phyloP scores from a whole-genome alignment of 2,113 vertebrate species.

The Lampris megalopsis region DNA sequence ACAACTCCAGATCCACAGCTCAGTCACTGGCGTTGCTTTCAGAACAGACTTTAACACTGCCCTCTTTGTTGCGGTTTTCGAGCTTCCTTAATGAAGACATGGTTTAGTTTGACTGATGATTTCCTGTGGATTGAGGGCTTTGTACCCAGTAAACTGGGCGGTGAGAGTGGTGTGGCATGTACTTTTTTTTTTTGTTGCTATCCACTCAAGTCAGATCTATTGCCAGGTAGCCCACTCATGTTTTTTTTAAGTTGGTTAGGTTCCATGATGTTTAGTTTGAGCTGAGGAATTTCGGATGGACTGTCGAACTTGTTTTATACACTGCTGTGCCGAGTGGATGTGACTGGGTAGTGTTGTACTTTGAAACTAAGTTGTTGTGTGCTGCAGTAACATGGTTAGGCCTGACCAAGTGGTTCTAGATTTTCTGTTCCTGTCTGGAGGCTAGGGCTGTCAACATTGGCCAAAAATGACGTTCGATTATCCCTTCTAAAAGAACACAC shows the following conservation, averaged over 20 bases:
- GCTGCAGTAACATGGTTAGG: constrained; percentile 39
- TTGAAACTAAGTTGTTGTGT: constrained; percentile 40
- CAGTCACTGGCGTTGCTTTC: constrained; percentile 11
- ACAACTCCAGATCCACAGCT: not conserved
- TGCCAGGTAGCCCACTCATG: constrained; percentile 50
- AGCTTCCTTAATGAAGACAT: not conserved
- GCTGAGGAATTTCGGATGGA: constrained; percentile 38
- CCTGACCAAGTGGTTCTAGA: constrained; percentile 26
- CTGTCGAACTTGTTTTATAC: constrained; percentile 34
- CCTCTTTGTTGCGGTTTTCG: constrained; percentile 1
- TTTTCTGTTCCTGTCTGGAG: constrained; percentile 12
- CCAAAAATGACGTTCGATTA: too few relatives aligned
- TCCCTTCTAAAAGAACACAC: too few relatives aligned
- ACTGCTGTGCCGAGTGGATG: constrained; percentile 20
- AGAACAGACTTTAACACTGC: constrained; percentile 24
- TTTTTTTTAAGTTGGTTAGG: constrained; percentile 59
- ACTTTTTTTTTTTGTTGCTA: not conserved
- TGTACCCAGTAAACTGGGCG: not conserved
- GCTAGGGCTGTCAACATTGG: too few relatives aligned
- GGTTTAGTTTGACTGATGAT: not conserved
- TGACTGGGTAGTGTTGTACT: constrained; percentile 25
- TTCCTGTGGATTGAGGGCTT: not conserved
- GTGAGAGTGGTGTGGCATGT: not conserved
- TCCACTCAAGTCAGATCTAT: constrained; percentile 22
- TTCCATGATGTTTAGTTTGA: constrained; percentile 41